Percentiles rank a stretch among this genome's conserved stretches.
Conservation (phyloP, 1,140 invertebrate genomes). For the Antheraea mylitta region DNA sequence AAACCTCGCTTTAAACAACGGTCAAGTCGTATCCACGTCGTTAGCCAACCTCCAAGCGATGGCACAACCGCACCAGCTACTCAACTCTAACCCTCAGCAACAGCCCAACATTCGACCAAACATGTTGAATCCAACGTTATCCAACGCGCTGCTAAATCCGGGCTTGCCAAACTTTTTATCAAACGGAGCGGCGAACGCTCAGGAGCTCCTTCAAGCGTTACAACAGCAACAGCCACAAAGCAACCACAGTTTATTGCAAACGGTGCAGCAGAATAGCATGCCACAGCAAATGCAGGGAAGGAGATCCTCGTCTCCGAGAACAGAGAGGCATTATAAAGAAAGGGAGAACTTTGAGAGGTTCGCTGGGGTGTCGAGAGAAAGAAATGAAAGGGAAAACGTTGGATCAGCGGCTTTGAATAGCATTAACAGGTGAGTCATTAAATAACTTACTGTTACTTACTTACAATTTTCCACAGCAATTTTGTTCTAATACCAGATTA, state of each 20-base stretch:
- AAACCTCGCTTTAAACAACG: slow-evolving; percentile 88
- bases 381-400: slow-evolving; percentile 66
- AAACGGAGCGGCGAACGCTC: slow-evolving; percentile 83
- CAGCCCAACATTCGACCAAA: slow-evolving; percentile 78
- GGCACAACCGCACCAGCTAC: slow-evolving; percentile 83
- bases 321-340: slow-evolving; percentile 74
- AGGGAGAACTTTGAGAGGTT: slow-evolving; percentile 69
- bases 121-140: slow-evolving; percentile 75
- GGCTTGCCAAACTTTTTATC: slow-evolving; percentile 84
- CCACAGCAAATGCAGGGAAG: slow-evolving; percentile 62
- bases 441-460: slow-evolving; percentile 16
- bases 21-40: slow-evolving; percentile 91
- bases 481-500: too few species aligned
- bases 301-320: slow-evolving; percentile 66
- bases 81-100: slow-evolving; percentile 69
- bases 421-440: slow-evolving; percentile 65
- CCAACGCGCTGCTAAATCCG: slow-evolving; percentile 80
- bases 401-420: slow-evolving; percentile 66
- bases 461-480: not conserved
- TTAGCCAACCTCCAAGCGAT: slow-evolving; percentile 89
- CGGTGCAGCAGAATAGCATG: slow-evolving; percentile 70
- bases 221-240: slow-evolving; percentile 72
- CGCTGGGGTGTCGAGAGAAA: slow-evolving; percentile 64
- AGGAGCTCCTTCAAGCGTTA: slow-evolving; percentile 82
- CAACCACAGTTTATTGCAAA: slow-evolving; percentile 70